A percentile compares a stretch with the other conserved stretches of the same genome.
These are phyloP conservation scores for Apoda limacodes DNA, from an alignment of 2,888 invertebrate genomes.

Conservation along the genomic window DNA sequence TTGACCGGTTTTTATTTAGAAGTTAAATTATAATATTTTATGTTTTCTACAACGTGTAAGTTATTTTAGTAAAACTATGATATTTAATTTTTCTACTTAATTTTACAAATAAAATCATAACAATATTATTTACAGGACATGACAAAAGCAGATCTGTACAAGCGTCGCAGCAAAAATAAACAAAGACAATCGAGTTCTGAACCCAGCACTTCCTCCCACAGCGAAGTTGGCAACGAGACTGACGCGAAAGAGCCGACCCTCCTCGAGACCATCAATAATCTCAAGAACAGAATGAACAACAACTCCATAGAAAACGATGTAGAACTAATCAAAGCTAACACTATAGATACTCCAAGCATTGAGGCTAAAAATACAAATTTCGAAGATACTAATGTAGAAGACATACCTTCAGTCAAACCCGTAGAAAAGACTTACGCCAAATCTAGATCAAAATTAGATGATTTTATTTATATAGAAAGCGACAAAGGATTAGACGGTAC, in stretches of 20 bases:
- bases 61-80: conserved; percentile 2
- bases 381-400: conserved; percentile 32
- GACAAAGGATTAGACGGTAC: conserved; percentile 47
- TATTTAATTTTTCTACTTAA: neutral
- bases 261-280: conserved; percentile 40
- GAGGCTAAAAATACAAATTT: conserved; percentile 33
- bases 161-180: conserved; percentile 55
- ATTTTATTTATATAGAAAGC: conserved; percentile 55
- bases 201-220: conserved; percentile 28
- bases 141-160: conserved; percentile 62
- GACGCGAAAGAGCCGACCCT: conserved; percentile 32
- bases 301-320: conserved; percentile 57
- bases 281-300: conserved; percentile 44
- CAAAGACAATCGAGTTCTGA: conserved; percentile 41
- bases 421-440: conserved; percentile 57
- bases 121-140: conserved; percentile 38
- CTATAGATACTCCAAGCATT: conserved; percentile 38
- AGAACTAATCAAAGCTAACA: conserved; percentile 50
- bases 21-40: too few species aligned
- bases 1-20: too few species aligned
- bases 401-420: conserved; percentile 46
- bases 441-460: conserved; percentile 50
- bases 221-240: conserved; percentile 22
- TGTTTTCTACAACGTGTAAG: too few species aligned
- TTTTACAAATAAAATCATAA: neutral